These are phyloP conservation scores for Malachius bipustulatus DNA, from an alignment of 2,888 invertebrate species.

Conservation along the genomic window DNA sequence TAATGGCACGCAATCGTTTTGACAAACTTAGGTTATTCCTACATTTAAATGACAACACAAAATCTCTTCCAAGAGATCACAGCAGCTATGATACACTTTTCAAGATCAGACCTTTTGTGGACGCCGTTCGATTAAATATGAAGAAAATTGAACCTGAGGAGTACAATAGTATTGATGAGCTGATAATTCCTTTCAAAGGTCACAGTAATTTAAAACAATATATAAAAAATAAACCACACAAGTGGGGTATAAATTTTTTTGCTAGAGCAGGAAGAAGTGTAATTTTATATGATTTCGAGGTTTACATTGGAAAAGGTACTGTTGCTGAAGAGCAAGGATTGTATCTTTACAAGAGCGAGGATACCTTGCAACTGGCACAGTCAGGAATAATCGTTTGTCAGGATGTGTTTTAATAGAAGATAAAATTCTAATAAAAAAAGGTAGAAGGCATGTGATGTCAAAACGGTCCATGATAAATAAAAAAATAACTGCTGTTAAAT, in stretches of 20 bases:
- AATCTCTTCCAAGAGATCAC: constrained; percentile 9
- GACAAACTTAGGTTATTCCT: constrained; percentile 12
- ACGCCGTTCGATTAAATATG: constrained; percentile 15
- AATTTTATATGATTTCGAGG: constrained; percentile 21
- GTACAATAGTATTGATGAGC: constrained; percentile 21
- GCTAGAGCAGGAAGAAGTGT: constrained; percentile 19
- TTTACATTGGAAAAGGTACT: constrained; percentile 20
- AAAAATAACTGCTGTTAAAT: too few relatives aligned
- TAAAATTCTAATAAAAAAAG: constrained; percentile 14
- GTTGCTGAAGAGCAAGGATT: constrained; percentile 11
- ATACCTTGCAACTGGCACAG: constrained; percentile 5
- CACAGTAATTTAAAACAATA: constrained; percentile 20
- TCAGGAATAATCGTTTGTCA: constrained; percentile 7
- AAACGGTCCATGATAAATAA: too few relatives aligned
- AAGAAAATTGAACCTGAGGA: constrained; percentile 20
- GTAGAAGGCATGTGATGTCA: too few relatives aligned
- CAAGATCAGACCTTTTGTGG: constrained; percentile 17
- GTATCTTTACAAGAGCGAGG: constrained; percentile 13
- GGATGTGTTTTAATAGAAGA: constrained; percentile 7
- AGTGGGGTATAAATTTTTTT: constrained; percentile 22
- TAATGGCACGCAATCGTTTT: constrained; percentile 19
- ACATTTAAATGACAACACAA: constrained; percentile 13
- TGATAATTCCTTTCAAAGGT: constrained; percentile 25
- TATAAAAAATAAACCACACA: too few relatives aligned
- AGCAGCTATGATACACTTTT: constrained; percentile 18